Evolutionary conservation across 2,113 vertebrate species (phyloP).

Genomic region (Lutjanus erythropterus): DNA sequence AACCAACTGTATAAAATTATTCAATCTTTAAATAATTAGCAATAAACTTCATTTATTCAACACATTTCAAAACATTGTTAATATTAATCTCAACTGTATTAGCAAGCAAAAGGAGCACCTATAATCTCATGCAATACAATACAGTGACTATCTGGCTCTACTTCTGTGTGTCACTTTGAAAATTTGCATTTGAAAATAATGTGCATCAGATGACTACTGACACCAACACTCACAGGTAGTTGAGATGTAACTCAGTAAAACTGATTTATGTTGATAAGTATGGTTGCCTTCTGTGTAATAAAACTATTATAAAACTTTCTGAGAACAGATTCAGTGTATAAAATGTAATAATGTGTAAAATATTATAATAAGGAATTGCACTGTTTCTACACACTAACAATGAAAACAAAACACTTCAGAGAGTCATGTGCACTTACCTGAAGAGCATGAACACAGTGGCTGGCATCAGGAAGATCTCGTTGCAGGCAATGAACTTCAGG

Average conservation of each 20-base stretch:
- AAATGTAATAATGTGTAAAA: too few relatives aligned
- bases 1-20: background rate
- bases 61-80: background rate
- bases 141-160: background rate
- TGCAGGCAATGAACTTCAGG: constrained; percentile 97
- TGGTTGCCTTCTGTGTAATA: too few relatives aligned
- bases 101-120: background rate
- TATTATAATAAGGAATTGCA: background rate
- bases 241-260: background rate
- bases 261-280: background rate
- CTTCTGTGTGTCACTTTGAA: background rate
- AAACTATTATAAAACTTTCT: too few relatives aligned
- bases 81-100: background rate
- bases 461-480: constrained; percentile 99
- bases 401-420: background rate
- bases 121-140: background rate
- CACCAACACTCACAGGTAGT: background rate
- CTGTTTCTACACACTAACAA: background rate
- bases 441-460: constrained; percentile 98
- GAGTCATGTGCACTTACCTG: constrained; percentile 85
- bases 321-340: too few relatives aligned
- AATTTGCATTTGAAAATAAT: background rate
- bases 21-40: background rate
- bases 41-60: background rate
- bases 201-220: background rate